Percentiles rank a stretch among this genome's conserved stretches.
Evolutionary conservation across 2,797 vertebrate species (phyloP).

Genomic region (Myiotriccus ornatus): DNA sequence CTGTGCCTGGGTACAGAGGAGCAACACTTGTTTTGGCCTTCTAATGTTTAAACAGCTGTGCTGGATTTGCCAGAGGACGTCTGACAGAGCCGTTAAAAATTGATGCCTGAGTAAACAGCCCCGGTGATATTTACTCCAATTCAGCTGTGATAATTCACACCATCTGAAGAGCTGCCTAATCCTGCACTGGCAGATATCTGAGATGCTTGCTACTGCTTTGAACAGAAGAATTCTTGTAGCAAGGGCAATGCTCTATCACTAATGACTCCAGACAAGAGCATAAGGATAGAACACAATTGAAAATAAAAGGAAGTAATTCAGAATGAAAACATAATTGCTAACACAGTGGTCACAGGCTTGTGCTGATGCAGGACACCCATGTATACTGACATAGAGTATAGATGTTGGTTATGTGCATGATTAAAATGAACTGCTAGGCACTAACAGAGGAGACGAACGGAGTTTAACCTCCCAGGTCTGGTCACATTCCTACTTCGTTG

Average conservation of each 20-base stretch:
- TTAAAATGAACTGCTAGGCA: not conserved
- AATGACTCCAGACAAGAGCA: not conserved
- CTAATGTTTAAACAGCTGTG: conserved; percentile 28
- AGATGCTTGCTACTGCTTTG: not conserved
- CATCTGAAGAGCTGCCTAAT: not conserved
- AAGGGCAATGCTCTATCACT: not conserved
- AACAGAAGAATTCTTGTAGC: not conserved
- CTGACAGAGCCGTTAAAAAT: not conserved
- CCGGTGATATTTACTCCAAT: not conserved
- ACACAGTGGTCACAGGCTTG: not conserved
- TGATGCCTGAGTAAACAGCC: conserved; percentile 35
- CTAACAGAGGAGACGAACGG: not conserved
- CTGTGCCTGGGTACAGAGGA: not conserved
- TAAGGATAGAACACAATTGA: not conserved
- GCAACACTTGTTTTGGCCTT: not conserved
- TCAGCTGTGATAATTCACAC: conserved; percentile 31
- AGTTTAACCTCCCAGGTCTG: not conserved
- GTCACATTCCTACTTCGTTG: not conserved
- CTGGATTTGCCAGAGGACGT: not conserved
- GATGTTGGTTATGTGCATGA: not conserved
- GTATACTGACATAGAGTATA: not conserved
- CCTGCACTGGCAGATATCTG: not conserved
- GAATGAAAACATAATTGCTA: not conserved
- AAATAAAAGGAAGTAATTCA: not conserved
- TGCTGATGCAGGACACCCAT: not conserved